Base-by-base conservation (phyloP, 2,888 invertebrate species). In the Lasioglossum calceatum region DNA sequence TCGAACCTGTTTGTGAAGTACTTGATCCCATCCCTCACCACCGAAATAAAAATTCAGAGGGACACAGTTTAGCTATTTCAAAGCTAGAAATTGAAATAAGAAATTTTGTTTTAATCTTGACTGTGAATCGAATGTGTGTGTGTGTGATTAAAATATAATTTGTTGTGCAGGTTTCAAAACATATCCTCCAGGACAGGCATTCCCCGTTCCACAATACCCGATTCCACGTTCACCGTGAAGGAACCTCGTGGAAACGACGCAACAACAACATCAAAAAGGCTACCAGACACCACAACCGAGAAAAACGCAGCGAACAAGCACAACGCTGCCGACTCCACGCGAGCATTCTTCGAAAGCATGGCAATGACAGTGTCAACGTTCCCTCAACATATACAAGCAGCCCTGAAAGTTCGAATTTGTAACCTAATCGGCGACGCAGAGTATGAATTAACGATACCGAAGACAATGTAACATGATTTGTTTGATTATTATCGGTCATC, bases 331-430 rank as follows among this genome's bases (percentile, higher is more conserved):
- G 89, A 91, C 85, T 86, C 88, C 42, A 92, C 90, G 4, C 85
- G 89, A 27, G n/a, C 91, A 4, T 93, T 94, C 87, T 93, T 93
- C 87, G 92, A 93, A 44, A 93, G 92, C 58, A 93, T 93, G 89
- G 91, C 91, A 10, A 85, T 93, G 80, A 93, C 93, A 7, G 93
- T 93, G 19, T 89, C 91, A 50, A 89, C 82, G n/a, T 94, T 93
- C 77, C 93, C 93, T 7, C 88, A 87, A 64, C 92, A 92, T 75
- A 79, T 94, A 47, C 93, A 92, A 73, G 92, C 92, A 4, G 77
- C 88, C 23, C 88, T 92, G 64, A 93, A 94, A 87, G 73, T 87
- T 0, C 87, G 90, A 36, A 91, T 93, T 19, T 93, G 92, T 81
- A 89, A 90, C 12, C 88, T 93, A 71, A 89, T 93, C 7, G 88